These are phyloP conservation scores for Metridium senile DNA, from an alignment of 92 coral and sea anemone genomes.

Conservation along the genomic window DNA sequence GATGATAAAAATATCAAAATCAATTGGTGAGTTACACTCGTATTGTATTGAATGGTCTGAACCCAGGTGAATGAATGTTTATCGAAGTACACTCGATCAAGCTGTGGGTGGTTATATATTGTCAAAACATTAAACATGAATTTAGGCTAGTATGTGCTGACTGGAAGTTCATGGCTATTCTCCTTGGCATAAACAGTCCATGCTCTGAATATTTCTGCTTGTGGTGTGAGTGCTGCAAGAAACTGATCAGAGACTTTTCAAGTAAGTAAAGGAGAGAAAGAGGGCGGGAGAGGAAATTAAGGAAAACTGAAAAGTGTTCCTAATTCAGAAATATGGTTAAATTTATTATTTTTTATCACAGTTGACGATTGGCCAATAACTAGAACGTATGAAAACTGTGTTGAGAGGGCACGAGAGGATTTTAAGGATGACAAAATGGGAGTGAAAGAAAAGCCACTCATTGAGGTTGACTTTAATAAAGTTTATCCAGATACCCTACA, in stretches of 20 bases:
- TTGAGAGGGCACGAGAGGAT: not conserved
- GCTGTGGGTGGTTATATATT: too few relatives aligned
- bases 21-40: not conserved
- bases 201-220: slow-evolving; percentile 32
- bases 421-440: not conserved
- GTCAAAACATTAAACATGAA: too few relatives aligned
- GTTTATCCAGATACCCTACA: slow-evolving; percentile 35
- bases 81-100: too few relatives aligned
- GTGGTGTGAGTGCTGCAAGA: slow-evolving; percentile 35
- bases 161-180: slow-evolving; percentile 36
- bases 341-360: too few relatives aligned
- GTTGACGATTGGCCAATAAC: slow-evolving; percentile 31
- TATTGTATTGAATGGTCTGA: too few relatives aligned
- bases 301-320: too few relatives aligned
- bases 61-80: too few relatives aligned
- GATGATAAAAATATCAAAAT: not conserved
- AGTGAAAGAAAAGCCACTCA: slow-evolving; percentile 7
- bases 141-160: slow-evolving; percentile 39
- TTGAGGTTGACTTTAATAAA: slow-evolving; percentile 7
- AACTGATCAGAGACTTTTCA: slow-evolving; percentile 32
- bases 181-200: slow-evolving; percentile 32
- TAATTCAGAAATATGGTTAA: too few relatives aligned
- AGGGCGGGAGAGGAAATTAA: too few relatives aligned
- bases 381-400: slow-evolving; percentile 16
- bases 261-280: slow-evolving; percentile 22